Evolutionary conservation across 2,888 invertebrate species (phyloP).

Genomic region (Linyphia triangularis): DNA sequence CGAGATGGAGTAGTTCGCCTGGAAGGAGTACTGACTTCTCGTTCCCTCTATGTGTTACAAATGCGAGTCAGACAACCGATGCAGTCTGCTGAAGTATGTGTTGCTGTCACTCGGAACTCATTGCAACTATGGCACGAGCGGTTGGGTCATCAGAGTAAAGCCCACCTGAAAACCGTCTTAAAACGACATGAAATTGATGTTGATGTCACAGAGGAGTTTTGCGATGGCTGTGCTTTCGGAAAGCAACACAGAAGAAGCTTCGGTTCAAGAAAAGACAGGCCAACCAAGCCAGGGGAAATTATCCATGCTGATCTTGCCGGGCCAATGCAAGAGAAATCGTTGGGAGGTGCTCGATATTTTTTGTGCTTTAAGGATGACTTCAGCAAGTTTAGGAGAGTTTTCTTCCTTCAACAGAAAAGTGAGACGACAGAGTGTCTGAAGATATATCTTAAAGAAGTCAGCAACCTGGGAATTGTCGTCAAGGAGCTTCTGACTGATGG

Average conservation of each 20-base stretch:
- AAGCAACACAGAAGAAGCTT: slow-evolving; percentile 7
- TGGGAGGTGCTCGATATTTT: slow-evolving; percentile 27
- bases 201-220: background rate
- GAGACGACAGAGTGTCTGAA: slow-evolving; percentile 24
- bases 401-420: slow-evolving; percentile 26
- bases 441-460: slow-evolving; percentile 27
- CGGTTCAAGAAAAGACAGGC: background rate
- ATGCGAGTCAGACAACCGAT: background rate
- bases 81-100: background rate
- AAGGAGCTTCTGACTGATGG: slow-evolving; percentile 39
- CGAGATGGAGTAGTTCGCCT: background rate
- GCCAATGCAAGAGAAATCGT: slow-evolving; percentile 32
- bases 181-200: background rate
- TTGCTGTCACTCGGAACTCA: background rate
- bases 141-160: slow-evolving; percentile 13
- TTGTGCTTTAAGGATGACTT: slow-evolving; percentile 58
- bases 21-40: background rate
- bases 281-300: background rate
- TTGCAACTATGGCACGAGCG: slow-evolving; percentile 34
- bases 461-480: background rate
- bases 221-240: slow-evolving; percentile 22
- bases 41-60: slow-evolving; percentile 11
- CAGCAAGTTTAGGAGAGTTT: slow-evolving; percentile 11
- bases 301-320: slow-evolving; percentile 49
- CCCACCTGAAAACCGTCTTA: background rate